These are phyloP conservation scores for Acanthurus leucopareius DNA, from an alignment of 2,797 vertebrate species.

Conservation along the genomic window DNA sequence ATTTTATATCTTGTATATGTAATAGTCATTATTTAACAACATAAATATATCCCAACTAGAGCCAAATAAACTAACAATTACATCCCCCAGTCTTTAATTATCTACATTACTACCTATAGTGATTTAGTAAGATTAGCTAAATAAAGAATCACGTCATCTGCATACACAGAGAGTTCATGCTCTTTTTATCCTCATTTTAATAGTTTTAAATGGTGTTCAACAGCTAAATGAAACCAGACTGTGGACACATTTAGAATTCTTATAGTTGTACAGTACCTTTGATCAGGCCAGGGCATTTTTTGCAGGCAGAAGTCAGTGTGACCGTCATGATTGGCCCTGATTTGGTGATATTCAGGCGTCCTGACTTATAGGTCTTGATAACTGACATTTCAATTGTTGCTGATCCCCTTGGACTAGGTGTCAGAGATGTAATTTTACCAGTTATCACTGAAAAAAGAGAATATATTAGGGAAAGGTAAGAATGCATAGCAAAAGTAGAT, in stretches of 20 bases:
- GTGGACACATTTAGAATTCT: too few species aligned
- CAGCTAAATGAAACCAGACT: too few species aligned
- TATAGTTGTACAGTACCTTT: conserved; percentile 77
- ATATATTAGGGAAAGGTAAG: conserved; percentile 21
- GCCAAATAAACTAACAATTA: background rate
- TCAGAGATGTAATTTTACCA: conserved; percentile 77
- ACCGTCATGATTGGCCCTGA: conserved; percentile 73
- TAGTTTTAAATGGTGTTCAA: too few species aligned
- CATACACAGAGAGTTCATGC: background rate
- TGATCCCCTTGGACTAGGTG: conserved; percentile 64
- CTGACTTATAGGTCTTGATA: conserved; percentile 82
- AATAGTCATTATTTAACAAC: background rate
- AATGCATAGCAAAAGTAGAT: conserved; percentile 57
- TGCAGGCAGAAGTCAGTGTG: conserved; percentile 77
- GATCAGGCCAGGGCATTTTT: conserved; percentile 79
- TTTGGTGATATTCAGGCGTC: conserved; percentile 74
- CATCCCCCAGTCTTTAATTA: background rate
- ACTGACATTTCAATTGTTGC: conserved; percentile 74
- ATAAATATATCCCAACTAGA: background rate
- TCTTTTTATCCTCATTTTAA: background rate
- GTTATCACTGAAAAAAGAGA: conserved; percentile 79
- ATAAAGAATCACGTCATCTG: conserved; percentile 35
- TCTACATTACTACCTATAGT: background rate
- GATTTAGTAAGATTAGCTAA: too few species aligned
- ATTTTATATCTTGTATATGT: background rate